Conservation (phyloP, 2,113 vertebrate genomes). For the Irena cyanogastra region DNA sequence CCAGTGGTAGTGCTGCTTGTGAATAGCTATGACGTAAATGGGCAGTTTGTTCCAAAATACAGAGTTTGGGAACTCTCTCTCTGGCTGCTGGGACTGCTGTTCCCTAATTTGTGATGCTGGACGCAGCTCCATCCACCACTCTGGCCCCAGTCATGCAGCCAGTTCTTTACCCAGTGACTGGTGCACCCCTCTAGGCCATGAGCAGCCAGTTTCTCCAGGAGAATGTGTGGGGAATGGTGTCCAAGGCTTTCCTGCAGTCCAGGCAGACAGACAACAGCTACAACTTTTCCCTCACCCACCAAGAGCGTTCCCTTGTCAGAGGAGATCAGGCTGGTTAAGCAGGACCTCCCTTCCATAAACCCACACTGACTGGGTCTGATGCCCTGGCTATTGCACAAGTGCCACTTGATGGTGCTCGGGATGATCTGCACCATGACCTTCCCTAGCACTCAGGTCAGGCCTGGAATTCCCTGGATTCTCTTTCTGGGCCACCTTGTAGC, state of each 20-base stretch:
- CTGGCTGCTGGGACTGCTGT: not conserved
- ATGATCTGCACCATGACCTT: not conserved
- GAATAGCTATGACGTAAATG: accelerated
- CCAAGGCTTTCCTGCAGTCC: not conserved
- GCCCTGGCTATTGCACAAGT: no score
- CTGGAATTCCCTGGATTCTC: not conserved
- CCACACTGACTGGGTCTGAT: not conserved
- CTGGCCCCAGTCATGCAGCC: not conserved
- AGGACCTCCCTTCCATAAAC: not conserved
- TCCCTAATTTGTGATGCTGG: accelerated
- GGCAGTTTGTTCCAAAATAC: not conserved
- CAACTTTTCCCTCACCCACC: not conserved
- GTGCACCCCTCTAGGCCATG: not conserved
- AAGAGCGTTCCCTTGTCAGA: accelerated
- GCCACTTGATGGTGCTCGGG: not conserved
- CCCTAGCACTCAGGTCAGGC: not conserved
- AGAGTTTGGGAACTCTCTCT: not conserved
- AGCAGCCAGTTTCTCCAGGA: not conserved
- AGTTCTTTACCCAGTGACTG: not conserved
- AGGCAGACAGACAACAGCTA: not conserved
- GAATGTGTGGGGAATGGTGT: not conserved
- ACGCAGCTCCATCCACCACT: not conserved
- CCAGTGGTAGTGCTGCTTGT: not conserved
- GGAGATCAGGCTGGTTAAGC: not conserved
- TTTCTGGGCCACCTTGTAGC: not conserved